Evolutionary conservation across 2,888 invertebrate genomes (phyloP).

Genomic region (Yponomeuta evonymella): DNA sequence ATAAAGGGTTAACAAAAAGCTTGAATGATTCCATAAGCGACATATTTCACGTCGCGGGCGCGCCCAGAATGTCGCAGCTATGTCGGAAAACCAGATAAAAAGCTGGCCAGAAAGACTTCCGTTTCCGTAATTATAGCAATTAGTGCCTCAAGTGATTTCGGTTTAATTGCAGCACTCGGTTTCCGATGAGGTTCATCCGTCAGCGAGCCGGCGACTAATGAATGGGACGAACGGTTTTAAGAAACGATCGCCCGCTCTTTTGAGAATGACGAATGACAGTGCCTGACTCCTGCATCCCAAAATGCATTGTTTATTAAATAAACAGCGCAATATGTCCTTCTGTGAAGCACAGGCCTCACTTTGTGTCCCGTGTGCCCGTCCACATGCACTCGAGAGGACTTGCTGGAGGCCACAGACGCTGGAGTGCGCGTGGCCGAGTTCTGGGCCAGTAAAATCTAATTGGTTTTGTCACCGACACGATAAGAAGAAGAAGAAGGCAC

Average conservation of each 20-base stretch:
- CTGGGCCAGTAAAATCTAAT: too few relatives aligned
- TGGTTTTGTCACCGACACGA: too few relatives aligned
- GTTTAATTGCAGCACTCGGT: conserved; percentile 57
- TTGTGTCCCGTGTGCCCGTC: too few relatives aligned
- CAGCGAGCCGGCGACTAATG: conserved; percentile 2
- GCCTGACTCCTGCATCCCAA: background rate
- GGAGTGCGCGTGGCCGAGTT: too few relatives aligned
- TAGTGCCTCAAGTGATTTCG: conserved; percentile 56
- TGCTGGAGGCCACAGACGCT: too few relatives aligned
- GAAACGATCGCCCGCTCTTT: background rate
- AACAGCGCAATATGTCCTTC: too few relatives aligned
- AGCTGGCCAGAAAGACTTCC: conserved; percentile 43
- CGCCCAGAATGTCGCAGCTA: conserved; percentile 5
- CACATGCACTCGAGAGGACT: too few relatives aligned
- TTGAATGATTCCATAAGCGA: background rate
- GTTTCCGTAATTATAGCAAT: conserved; percentile 73
- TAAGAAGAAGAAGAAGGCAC: too few relatives aligned
- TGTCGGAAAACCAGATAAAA: conserved; percentile 13
- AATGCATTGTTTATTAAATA: too few relatives aligned
- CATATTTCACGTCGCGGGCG: background rate
- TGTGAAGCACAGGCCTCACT: too few relatives aligned
- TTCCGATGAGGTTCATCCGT: conserved; percentile 57
- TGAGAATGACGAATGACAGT: background rate
- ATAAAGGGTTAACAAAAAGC: background rate
- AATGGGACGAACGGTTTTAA: conserved; percentile 8